Conservation (phyloP, 2,797 vertebrate species). For the Eulemur coronatus region DNA sequence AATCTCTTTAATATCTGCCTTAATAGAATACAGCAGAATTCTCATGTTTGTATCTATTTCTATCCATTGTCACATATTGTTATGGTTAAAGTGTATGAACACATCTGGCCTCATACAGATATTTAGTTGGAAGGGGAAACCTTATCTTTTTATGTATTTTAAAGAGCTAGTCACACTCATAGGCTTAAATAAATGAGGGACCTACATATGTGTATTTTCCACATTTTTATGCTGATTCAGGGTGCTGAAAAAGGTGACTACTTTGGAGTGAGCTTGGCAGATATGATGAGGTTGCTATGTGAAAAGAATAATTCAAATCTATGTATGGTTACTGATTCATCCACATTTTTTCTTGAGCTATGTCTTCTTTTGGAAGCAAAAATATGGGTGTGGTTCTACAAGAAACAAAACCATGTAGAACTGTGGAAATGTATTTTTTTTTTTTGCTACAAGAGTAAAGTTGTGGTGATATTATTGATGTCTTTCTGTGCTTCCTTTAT, state of each 20-base stretch:
- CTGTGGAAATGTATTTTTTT: background rate
- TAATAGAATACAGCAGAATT: slow-evolving; percentile 3
- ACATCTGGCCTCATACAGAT: background rate
- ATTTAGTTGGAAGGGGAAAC: background rate
- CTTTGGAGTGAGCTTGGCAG: background rate
- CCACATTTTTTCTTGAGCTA: slow-evolving; percentile 43
- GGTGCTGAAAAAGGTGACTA: background rate
- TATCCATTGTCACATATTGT: background rate
- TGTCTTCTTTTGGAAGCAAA: slow-evolving; percentile 57
- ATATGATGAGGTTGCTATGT: background rate
- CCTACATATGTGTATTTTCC: background rate
- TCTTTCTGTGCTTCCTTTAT: background rate
- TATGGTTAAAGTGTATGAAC: slow-evolving; percentile 6
- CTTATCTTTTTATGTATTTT: slow-evolving; percentile 2
- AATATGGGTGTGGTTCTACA: slow-evolving; percentile 30
- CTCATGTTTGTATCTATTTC: slow-evolving; percentile 26
- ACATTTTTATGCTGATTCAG: background rate
- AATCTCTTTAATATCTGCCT: background rate
- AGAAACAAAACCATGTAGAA: slow-evolving; percentile 1
- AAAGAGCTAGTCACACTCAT: background rate
- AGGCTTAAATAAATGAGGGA: background rate
- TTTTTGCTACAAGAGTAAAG: background rate
- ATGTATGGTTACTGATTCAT: slow-evolving; percentile 27
- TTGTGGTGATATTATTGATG: background rate
- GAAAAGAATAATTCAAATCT: slow-evolving; percentile 5